phyloP scores from a whole-genome alignment of 2,888 invertebrate species.

The Notocelia uddmanniana region DNA sequence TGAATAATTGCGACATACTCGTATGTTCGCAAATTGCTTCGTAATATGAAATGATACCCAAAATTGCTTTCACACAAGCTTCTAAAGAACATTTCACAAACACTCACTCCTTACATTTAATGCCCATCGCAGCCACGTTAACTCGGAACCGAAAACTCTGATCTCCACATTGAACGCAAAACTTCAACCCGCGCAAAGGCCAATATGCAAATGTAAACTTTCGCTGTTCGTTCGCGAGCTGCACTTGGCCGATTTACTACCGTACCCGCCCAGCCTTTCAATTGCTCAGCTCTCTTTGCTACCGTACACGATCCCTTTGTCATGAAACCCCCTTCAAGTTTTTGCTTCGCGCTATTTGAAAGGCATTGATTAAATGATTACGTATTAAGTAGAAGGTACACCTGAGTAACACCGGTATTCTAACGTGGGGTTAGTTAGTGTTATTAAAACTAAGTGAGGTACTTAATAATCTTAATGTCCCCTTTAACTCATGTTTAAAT shows the following conservation, averaged over 20 bases:
- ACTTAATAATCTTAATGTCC: too few species aligned
- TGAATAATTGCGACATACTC: too few species aligned
- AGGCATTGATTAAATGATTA: slow-evolving; percentile 32
- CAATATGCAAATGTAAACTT: slow-evolving; percentile 81
- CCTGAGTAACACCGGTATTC: too few species aligned
- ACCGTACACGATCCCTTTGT: slow-evolving; percentile 47
- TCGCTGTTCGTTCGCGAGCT: slow-evolving; percentile 68
- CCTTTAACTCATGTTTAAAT: too few species aligned
- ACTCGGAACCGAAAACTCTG: slow-evolving; percentile 27
- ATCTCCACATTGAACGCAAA: slow-evolving; percentile 49
- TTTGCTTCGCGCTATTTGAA: slow-evolving; percentile 10
- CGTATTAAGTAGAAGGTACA: slow-evolving; percentile 9
- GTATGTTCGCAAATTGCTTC: too few species aligned
- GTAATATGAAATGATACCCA: too few species aligned
- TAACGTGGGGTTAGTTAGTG: too few species aligned
- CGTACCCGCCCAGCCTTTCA: slow-evolving; percentile 62
- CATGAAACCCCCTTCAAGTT: slow-evolving; percentile 24
- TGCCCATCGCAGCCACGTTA: slow-evolving; percentile 6
- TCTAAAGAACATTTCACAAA: too few species aligned
- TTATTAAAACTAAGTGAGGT: too few species aligned
- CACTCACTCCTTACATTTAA: neutral
- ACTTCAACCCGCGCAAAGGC: slow-evolving; percentile 59
- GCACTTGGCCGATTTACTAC: slow-evolving; percentile 82
- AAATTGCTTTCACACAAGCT: too few species aligned
- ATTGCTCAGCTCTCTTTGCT: slow-evolving; percentile 61